Conservation (phyloP, 2,113 vertebrate genomes). For the Myocastor coypus region DNA sequence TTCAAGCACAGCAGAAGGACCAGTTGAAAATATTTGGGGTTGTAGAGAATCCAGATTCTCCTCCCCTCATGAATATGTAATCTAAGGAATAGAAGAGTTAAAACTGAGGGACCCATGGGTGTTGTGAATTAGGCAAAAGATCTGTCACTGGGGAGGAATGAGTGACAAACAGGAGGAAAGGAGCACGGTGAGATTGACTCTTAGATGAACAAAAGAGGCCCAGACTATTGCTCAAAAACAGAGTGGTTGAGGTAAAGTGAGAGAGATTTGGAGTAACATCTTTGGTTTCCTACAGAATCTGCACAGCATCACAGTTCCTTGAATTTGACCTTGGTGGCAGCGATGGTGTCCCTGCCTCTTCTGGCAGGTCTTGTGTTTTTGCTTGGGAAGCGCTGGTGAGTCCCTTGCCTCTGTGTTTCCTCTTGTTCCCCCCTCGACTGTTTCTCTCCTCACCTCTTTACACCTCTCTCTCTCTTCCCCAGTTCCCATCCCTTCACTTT, state of each 20-base stretch:
- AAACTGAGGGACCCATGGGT: neutral
- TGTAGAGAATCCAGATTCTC: neutral
- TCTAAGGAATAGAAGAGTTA: neutral
- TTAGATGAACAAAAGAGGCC: neutral
- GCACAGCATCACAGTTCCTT: fast-evolving
- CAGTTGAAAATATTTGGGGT: neutral
- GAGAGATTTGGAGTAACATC: neutral
- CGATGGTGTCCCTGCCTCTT: neutral
- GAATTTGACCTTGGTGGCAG: neutral
- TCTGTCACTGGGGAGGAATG: neutral
- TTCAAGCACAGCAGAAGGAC: fast-evolving
- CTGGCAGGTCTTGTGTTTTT: neutral
- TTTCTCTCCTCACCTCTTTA: neutral
- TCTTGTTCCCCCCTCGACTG: fast-evolving
- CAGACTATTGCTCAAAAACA: neutral
- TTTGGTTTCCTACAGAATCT: fast-evolving
- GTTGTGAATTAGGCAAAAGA: neutral
- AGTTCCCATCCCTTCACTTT: fast-evolving
- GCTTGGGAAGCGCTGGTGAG: neutral
- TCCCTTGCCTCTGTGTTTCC: neutral
- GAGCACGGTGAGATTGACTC: neutral
- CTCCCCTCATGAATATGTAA: neutral
- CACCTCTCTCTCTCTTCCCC: neutral
- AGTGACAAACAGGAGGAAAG: neutral
- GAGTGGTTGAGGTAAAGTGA: too few species aligned